These are phyloP conservation scores for Eufriesea mexicana DNA, from an alignment of 1,140 invertebrate genomes.

Conservation along the genomic window DNA sequence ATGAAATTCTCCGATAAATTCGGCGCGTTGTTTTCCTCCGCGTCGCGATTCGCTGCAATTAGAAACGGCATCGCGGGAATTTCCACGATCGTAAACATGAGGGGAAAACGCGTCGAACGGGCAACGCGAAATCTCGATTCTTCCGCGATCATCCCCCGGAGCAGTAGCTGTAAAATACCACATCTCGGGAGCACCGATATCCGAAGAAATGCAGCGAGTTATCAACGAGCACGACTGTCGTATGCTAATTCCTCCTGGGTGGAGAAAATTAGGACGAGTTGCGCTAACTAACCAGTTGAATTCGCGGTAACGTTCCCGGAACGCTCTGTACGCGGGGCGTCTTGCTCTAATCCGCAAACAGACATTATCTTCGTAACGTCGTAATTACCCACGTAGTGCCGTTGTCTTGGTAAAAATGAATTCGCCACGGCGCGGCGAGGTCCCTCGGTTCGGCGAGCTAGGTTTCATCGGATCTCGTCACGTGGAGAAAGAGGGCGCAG, in stretches of 20 bases:
- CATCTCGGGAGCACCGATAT: neutral
- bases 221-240: neutral
- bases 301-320: neutral
- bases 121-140: no score
- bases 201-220: neutral
- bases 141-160: no score
- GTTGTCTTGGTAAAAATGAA: conserved; percentile 18
- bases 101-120: no score
- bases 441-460: neutral
- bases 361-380: conserved; percentile 8
- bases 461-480: neutral
- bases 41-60: neutral
- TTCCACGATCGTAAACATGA: neutral
- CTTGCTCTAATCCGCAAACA: conserved; percentile 16
- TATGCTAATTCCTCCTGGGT: no score
- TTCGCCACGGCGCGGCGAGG: neutral
- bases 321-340: neutral
- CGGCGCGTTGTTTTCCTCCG: neutral
- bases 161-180: no score
- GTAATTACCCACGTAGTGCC: neutral
- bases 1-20: conserved; percentile 26
- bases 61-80: neutral
- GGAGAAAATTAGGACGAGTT: neutral
- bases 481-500: no score
- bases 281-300: neutral